Base-by-base conservation (phyloP, 2,888 invertebrate genomes). In the Erebia aethiops region DNA sequence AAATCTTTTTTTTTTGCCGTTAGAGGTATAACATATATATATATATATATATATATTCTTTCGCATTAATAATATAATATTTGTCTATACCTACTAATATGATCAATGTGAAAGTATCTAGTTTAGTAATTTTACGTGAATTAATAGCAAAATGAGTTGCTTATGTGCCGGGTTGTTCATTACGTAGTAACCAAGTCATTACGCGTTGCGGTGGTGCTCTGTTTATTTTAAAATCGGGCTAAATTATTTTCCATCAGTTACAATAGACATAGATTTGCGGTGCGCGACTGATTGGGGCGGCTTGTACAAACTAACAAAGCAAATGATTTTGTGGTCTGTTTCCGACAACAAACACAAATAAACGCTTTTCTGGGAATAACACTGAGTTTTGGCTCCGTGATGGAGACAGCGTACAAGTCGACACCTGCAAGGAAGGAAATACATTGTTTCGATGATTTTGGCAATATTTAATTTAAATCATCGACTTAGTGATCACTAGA, bases 201-300 rank as follows among this genome's bases (percentile, higher is more conserved):
- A 70, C 70, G 67, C 18, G 67, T 61, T 74, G 72, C 51, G 73
- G 71, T 69, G n/a, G 46, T 18, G 21, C 13, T 51, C 49, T 73
- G 72, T 71, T 74, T 74, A 73, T 71, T 67, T 73, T 72, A 68
- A 60, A 74, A 72, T 74, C 46, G 49, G 43, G 61, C 58, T 52
- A 70, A 74, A 74, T 73, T 71, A 70, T 74, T 71, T 66, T 70
- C 65, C 66, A 74, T 72, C 64, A 66, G 69, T 67, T 74, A 74
- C 73, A 74, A 74, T 74, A 73, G 74, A 58, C 60, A 71, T 69
- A 73, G 73, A 74, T 74, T 73, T 74, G 74, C 69, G 74, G 74
- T 74, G 66, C 13, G 60, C 60, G 35, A 52, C 43, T 69, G 73
- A 67, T 71, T 71, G 70, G 67, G 63, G 62, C 56, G 63, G 71